Conservation (phyloP, 2,797 vertebrate species). For the Gastrophryne carolinensis region DNA sequence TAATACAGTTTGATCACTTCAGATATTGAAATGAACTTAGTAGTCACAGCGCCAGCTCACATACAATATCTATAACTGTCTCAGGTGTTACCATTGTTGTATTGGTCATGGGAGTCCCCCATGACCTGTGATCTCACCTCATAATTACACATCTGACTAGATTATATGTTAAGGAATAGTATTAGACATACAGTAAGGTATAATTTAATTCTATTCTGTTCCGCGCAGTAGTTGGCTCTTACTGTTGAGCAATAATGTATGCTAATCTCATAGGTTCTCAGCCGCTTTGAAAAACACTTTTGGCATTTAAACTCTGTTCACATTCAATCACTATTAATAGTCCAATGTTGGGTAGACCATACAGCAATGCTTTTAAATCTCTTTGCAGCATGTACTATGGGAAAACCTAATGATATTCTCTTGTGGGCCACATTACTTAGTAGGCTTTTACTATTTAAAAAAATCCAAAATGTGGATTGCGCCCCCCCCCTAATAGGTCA, state of each 20-base stretch:
- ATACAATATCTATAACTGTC: neutral
- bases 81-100: slow-evolving; percentile 5
- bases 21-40: neutral
- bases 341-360: too few species aligned
- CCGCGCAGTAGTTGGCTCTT: slow-evolving; percentile 13
- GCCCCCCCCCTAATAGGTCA: too few species aligned
- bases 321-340: too few species aligned
- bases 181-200: slow-evolving; percentile 41
- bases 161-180: slow-evolving; percentile 43
- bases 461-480: too few species aligned
- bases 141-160: slow-evolving; percentile 43
- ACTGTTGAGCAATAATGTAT: neutral
- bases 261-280: slow-evolving; percentile 72
- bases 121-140: slow-evolving; percentile 6
- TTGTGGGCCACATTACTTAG: too few species aligned
- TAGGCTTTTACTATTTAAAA: too few species aligned
- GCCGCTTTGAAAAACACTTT: slow-evolving; percentile 70
- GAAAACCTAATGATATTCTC: too few species aligned
- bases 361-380: too few species aligned
- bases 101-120: slow-evolving; percentile 20
- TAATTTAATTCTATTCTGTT: slow-evolving; percentile 30
- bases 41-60: neutral
- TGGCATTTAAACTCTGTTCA: too few species aligned
- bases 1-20: neutral
- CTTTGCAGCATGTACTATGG: too few species aligned